These are phyloP conservation scores for fruit fly (Drosophila melanogaster) DNA, from an alignment of 1,140 invertebrate species.

Conservation along the genomic window Release_6_plus_ISO1_MT NT_037436.4:21758501-21759000, in stretches of 20 bases:
- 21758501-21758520: slow-evolving; percentile 23
- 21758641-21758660: slow-evolving; percentile 30
- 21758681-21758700: slow-evolving; percentile 24
- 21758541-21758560: slow-evolving; percentile 57
- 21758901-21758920: no score
- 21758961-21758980: slow-evolving; percentile 54
- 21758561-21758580: slow-evolving; percentile 18
- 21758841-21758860: no score
- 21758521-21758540: slow-evolving; percentile 58
- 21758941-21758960: slow-evolving; percentile 25
- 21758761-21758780: neutral
- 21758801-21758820: no score
- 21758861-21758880: no score
- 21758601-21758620: slow-evolving; percentile 37
- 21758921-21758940: slow-evolving; percentile 33
- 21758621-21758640: slow-evolving; percentile 37
- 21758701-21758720: neutral
- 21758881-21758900: no score
- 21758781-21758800: neutral
- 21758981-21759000: slow-evolving; percentile 33
- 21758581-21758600: slow-evolving; percentile 23
- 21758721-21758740: slow-evolving; percentile 20
- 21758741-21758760: neutral
- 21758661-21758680: slow-evolving; percentile 29
- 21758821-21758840: neutral